Evolutionary conservation across 2,888 invertebrate species (phyloP).

Genomic region (Apomyelois bistriatella): DNA sequence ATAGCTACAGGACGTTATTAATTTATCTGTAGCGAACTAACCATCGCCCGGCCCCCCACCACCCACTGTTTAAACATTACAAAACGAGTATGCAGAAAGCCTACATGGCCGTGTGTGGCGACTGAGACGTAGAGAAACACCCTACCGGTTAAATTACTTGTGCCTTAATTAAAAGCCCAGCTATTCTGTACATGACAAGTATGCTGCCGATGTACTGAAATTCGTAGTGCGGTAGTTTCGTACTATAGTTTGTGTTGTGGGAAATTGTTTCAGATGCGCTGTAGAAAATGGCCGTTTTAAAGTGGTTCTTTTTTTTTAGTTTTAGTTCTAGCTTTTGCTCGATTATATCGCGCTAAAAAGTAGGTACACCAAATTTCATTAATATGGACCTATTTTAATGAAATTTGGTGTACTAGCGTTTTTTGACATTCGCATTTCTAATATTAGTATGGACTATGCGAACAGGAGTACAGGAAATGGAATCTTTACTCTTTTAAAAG

Average conservation of each 20-base stretch:
- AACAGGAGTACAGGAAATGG: no score
- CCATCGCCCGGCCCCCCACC: slow-evolving; percentile 57
- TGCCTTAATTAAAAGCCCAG: slow-evolving; percentile 77
- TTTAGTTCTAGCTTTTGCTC: no score
- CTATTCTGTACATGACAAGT: slow-evolving; percentile 77
- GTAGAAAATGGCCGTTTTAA: no score
- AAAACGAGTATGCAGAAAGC: slow-evolving; percentile 77
- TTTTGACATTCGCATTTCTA: no score
- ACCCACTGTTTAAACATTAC: slow-evolving; percentile 72
- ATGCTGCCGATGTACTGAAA: slow-evolving; percentile 47
- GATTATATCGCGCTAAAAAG: no score
- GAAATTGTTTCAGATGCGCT: not conserved
- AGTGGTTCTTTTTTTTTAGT: no score
- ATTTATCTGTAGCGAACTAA: slow-evolving; percentile 79
- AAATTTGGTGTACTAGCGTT: no score
- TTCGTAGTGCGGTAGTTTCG: slow-evolving; percentile 1
- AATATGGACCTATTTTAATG: no score
- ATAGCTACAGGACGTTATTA: slow-evolving; percentile 68
- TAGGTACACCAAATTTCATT: no score
- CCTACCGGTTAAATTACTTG: slow-evolving; percentile 72
- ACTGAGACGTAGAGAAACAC: slow-evolving; percentile 40
- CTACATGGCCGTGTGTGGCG: slow-evolving; percentile 48
- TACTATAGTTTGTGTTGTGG: not conserved
- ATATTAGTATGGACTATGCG: no score
- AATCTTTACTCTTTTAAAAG: no score